phyloP scores from a whole-genome alignment of 1,140 invertebrate genomes.

The Archegozetes longisetosus region DNA sequence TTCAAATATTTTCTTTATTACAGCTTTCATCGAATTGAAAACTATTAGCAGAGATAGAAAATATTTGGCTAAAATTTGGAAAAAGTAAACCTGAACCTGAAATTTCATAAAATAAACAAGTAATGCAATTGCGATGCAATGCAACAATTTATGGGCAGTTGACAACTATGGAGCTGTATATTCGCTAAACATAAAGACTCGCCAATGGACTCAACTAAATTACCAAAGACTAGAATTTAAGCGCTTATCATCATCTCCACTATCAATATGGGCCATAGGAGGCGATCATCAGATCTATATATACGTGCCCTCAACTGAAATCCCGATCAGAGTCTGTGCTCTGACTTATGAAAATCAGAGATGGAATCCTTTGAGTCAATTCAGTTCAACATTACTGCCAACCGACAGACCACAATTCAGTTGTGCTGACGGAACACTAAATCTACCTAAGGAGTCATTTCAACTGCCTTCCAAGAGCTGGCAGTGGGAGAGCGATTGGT shows the following conservation, averaged over 20 bases:
- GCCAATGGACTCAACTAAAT: conserved; percentile 64
- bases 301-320: conserved; percentile 67
- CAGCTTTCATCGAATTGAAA: too few species aligned
- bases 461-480: conserved; percentile 73
- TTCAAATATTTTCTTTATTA: too few species aligned
- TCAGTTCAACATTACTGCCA: conserved; percentile 52
- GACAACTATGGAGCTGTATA: conserved; percentile 52
- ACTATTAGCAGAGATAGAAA: too few species aligned
- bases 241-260: conserved; percentile 58
- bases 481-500: conserved; percentile 89
- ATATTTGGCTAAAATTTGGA: too few species aligned
- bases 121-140: background rate
- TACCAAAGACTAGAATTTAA: conserved; percentile 68
- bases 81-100: too few species aligned
- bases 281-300: conserved; percentile 80
- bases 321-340: conserved; percentile 73
- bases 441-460: conserved; percentile 58
- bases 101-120: too few species aligned
- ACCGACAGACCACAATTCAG: conserved; percentile 60
- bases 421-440: conserved; percentile 53
- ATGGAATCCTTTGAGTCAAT: conserved; percentile 78
- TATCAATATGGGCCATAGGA: conserved; percentile 77
- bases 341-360: conserved; percentile 82
- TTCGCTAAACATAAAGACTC: conserved; percentile 53
- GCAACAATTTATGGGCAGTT: background rate